phyloP scores from a whole-genome alignment of 2,797 vertebrate genomes.

The Zalophus californianus region DNA sequence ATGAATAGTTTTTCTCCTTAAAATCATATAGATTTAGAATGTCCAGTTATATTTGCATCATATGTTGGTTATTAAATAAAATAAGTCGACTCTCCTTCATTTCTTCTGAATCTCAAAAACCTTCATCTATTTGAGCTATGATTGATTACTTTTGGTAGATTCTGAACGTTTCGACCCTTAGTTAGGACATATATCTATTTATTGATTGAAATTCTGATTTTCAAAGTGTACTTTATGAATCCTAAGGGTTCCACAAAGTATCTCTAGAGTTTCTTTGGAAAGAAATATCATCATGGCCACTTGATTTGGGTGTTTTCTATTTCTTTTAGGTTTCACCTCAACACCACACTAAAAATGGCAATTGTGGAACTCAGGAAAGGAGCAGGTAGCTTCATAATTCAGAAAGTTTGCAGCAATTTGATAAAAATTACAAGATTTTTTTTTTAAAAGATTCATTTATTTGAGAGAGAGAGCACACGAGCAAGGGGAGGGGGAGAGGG shows the following conservation, averaged over 20 bases:
- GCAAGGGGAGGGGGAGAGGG: not conserved
- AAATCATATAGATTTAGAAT: not conserved
- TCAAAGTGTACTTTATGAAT: conserved; percentile 9
- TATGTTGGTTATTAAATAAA: conserved; percentile 27
- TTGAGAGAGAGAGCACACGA: not conserved
- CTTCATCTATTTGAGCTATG: not conserved
- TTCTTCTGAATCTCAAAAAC: conserved; percentile 21
- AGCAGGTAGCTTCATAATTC: not conserved
- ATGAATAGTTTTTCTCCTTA: not conserved
- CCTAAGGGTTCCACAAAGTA: not conserved
- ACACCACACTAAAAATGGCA: not conserved
- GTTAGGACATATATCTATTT: not conserved
- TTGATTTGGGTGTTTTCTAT: not conserved
- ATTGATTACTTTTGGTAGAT: conserved; percentile 47
- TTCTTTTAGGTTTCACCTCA: conserved; percentile 4
- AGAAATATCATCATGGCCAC: not conserved
- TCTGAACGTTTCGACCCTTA: not conserved
- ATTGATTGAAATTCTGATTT: conserved; percentile 33
- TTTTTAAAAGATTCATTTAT: not conserved
- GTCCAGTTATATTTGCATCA: not conserved
- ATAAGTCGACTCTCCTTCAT: not conserved
- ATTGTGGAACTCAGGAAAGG: not conserved
- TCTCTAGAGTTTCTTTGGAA: not conserved
- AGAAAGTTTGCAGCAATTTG: not conserved
- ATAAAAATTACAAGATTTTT: not conserved